Evolutionary conservation across 2,113 vertebrate species (phyloP).

Genomic region (Nannospalax galili): DNA sequence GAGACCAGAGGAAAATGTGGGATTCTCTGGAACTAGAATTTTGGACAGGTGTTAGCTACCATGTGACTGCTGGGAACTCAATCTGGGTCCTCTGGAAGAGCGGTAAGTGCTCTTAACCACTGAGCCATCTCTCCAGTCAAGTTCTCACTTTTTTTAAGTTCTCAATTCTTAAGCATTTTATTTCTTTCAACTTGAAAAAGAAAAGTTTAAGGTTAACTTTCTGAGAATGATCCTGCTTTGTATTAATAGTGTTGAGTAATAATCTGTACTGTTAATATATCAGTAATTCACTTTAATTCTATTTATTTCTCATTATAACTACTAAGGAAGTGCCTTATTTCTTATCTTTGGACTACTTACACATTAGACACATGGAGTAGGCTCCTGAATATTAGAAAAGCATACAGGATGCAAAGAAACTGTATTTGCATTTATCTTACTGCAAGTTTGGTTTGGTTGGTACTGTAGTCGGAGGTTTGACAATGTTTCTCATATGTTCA

Average conservation of each 20-base stretch:
- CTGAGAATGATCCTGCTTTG: not conserved
- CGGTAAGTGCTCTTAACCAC: too few species aligned
- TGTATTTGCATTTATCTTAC: not conserved
- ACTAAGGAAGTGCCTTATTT: not conserved
- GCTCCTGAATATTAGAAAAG: not conserved
- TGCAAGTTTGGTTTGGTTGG: not conserved
- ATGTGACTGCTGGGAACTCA: too few species aligned
- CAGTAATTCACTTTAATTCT: conserved; percentile 1
- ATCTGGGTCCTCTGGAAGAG: too few species aligned
- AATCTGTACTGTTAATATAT: not conserved
- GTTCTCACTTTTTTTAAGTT: too few species aligned
- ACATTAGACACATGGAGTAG: not conserved
- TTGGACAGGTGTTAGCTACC: too few species aligned
- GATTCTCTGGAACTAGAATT: too few species aligned
- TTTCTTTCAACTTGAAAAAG: conserved; percentile 51
- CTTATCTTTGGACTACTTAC: not conserved
- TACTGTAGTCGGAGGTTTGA: not conserved
- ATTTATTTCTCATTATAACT: conserved; percentile 20
- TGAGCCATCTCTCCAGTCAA: too few species aligned
- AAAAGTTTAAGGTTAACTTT: conserved; percentile 3
- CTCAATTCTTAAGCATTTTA: not conserved
- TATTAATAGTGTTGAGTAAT: not conserved
- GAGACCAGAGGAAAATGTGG: too few species aligned
- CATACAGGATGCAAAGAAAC: not conserved
- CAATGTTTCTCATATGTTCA: not conserved